A percentile compares a stretch with the other conserved stretches of the same genome.
These are phyloP conservation scores for Teleogryllus occipitalis DNA, from an alignment of 1,140 invertebrate species.

Conservation along the genomic window DNA sequence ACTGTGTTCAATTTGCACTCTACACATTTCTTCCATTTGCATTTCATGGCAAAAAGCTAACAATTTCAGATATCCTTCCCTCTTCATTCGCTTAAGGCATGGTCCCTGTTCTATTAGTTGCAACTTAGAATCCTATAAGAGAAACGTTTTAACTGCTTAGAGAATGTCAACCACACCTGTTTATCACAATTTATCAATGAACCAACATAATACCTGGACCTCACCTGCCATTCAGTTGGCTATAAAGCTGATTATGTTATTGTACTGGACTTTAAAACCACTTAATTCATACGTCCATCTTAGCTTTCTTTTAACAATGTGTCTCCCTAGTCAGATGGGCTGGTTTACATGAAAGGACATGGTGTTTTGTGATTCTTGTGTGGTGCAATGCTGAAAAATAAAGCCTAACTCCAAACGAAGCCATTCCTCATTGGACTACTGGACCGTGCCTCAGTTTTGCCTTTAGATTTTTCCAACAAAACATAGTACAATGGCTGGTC, in stretches of 20 bases:
- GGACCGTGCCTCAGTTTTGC: slow-evolving; percentile 20
- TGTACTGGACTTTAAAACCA: slow-evolving; percentile 21
- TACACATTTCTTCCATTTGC: slow-evolving; percentile 1
- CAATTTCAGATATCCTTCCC: background rate
- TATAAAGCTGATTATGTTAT: slow-evolving; percentile 18
- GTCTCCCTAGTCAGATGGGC: slow-evolving; percentile 15
- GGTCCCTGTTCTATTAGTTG: background rate
- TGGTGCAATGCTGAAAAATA: slow-evolving; percentile 22
- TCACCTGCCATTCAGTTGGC: slow-evolving; percentile 20
- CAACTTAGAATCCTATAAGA: slow-evolving; percentile 1
- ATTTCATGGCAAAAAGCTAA: background rate
- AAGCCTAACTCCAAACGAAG: slow-evolving; percentile 21
- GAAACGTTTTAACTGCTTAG: background rate
- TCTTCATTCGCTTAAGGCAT: background rate
- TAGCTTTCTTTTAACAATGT: slow-evolving; percentile 18
- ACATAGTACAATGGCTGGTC: slow-evolving; percentile 20
- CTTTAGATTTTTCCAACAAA: slow-evolving; percentile 20
- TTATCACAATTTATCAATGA: slow-evolving; percentile 13
- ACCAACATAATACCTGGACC: slow-evolving; percentile 21
- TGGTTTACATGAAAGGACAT: slow-evolving; percentile 15
- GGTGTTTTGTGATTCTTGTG: slow-evolving; percentile 11
- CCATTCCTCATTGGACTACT: slow-evolving; percentile 20
- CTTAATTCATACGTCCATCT: slow-evolving; percentile 18
- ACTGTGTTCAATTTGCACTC: background rate
- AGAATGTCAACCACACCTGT: slow-evolving; percentile 16